These are phyloP conservation scores for Arvicanthis niloticus DNA, from an alignment of 2,113 vertebrate species.

Conservation along the genomic window DNA sequence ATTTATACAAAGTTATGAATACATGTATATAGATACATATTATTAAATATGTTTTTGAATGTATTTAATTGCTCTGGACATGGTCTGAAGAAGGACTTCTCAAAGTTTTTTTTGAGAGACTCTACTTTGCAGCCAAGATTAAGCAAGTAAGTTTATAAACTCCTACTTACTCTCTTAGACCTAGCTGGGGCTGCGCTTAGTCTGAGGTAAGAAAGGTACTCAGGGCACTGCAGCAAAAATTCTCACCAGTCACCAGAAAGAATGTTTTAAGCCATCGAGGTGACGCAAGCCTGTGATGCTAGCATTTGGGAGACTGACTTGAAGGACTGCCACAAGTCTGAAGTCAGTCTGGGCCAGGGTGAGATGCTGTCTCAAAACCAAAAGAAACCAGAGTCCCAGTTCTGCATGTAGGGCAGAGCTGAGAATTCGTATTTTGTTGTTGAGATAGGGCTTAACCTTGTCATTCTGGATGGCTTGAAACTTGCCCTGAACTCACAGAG, in stretches of 20 bases:
- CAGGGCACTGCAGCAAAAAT: neutral
- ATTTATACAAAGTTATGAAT: neutral
- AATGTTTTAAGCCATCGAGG: neutral
- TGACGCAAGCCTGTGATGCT: too few species aligned
- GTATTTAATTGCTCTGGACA: neutral
- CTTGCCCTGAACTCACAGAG: neutral
- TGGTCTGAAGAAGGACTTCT: neutral
- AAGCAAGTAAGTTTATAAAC: neutral
- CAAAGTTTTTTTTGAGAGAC: neutral
- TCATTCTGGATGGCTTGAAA: neutral
- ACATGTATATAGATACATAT: too few species aligned
- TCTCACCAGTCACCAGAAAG: neutral
- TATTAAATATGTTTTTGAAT: neutral
- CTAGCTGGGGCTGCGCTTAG: neutral
- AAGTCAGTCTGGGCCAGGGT: neutral
- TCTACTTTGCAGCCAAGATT: neutral
- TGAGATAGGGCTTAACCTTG: neutral
- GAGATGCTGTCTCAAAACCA: neutral
- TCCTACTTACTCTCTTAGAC: neutral
- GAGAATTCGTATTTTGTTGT: neutral
- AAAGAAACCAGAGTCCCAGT: neutral
- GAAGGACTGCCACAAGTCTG: too few species aligned
- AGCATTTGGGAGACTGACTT: neutral
- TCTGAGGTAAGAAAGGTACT: neutral
- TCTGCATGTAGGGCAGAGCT: neutral